Evolutionary conservation across 2,113 vertebrate genomes (phyloP), one percentile per base, ranked within the genome.

Genomic region (Pteropus alecto): DNA sequence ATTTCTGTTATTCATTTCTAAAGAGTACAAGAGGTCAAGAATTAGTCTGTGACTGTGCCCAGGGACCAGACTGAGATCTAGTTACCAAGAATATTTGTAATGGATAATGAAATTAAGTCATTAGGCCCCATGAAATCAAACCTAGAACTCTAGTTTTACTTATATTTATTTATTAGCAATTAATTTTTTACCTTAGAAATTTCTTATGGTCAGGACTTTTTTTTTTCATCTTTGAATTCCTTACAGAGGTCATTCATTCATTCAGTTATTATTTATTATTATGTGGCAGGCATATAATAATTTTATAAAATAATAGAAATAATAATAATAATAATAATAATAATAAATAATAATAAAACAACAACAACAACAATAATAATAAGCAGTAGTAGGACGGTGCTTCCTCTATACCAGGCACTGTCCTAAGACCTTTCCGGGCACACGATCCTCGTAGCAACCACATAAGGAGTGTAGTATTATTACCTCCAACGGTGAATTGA

Each of bases 81-180:
- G 30, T 78, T 82, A 83, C 22, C 24, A 35, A 93, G 74, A 93
- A 68, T 61, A n/a, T 1, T 82, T 88, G 38, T 76, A 85, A 83
- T 33, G 22, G 33, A n/a, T 76, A 86, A 76, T 54, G 81, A 35
- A 93, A 56, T 84, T 21, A 81, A 60, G 26, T 86, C 15, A 78
- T 73, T 56, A 78, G 35, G 2, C 6, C 21, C 21, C 21, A 77
- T 38, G 30, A 77, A 58, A 61, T 48, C 18, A 90, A 74, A 87
- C 30, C 35, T 87, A 92, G 35, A 96, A 51, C 12, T 68, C 5
- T n/a, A 48, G 24, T 56, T 94, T 93, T 15, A 60, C 60, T 76
- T 96, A 54, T 73, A 56, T 83, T 95, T 68, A 82, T 67, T 96
- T 86, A 93, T 89, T 87, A 46, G 61, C 21, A 81, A 67, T 77